phyloP scores from a whole-genome alignment of 2,797 vertebrate genomes.

The Melanogrammus aeglefinus region DNA sequence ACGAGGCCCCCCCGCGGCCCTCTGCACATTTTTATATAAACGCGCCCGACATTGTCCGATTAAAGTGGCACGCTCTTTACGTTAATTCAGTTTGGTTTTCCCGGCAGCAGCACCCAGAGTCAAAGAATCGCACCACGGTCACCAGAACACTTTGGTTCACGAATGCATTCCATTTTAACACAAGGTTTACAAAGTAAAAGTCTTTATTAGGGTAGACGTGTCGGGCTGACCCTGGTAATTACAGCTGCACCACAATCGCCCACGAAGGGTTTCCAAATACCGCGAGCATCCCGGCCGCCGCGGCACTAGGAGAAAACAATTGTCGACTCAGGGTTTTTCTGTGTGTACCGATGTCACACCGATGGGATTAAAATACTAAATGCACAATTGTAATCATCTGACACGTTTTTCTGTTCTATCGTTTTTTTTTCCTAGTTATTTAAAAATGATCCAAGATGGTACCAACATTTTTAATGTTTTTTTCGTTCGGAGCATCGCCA shows the following conservation, averaged over 20 bases:
- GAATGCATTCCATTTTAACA: conserved; percentile 73
- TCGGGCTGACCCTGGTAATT: conserved; percentile 46
- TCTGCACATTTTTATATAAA: conserved; percentile 51
- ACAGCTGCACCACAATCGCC: conserved; percentile 46
- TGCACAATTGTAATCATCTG: conserved; percentile 64
- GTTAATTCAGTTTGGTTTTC: conserved; percentile 42
- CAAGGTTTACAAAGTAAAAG: conserved; percentile 66
- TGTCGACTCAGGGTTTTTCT: conserved; percentile 69
- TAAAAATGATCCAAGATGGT: conserved; percentile 48
- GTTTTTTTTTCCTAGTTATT: conserved; percentile 17
- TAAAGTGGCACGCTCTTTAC: conserved; percentile 35
- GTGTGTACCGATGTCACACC: conserved; percentile 50
- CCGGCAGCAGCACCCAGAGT: conserved; percentile 24
- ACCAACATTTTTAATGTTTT: conserved; percentile 57
- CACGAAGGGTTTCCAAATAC: conserved; percentile 56
- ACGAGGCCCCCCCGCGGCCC: conserved; percentile 49
- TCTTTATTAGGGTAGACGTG: conserved; percentile 48
- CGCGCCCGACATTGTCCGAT: conserved; percentile 7
- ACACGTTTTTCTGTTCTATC: conserved; percentile 48
- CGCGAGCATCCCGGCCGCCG: conserved; percentile 23
- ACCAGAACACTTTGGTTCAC: conserved; percentile 66
- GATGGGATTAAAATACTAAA: conserved; percentile 58
- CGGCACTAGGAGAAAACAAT: conserved; percentile 62
- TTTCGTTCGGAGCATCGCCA: conserved; percentile 39
- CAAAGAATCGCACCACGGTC: conserved; percentile 41